Percentiles rank a stretch among this genome's conserved stretches.
These are phyloP conservation scores for Horisme vitalbata DNA, from an alignment of 2,888 invertebrate genomes.

Conservation along the genomic window DNA sequence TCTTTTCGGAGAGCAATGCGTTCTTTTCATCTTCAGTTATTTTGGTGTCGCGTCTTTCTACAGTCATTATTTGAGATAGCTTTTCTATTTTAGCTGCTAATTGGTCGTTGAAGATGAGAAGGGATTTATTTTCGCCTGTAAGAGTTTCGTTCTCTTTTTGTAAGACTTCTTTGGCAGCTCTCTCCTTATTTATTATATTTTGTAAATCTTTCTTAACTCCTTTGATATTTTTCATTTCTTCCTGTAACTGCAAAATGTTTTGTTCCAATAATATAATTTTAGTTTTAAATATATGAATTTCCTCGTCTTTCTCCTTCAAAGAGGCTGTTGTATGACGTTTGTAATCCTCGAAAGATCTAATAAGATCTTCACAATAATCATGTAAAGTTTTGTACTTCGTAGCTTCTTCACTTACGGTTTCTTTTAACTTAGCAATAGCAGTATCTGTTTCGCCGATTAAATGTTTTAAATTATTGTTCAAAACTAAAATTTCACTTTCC, in stretches of 20 bases:
- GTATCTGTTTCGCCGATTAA: constrained; percentile 8
- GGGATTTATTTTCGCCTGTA: constrained; percentile 8
- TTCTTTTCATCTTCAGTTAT: constrained; percentile 36
- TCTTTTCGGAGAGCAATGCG: constrained; percentile 26
- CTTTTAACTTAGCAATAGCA: constrained; percentile 33
- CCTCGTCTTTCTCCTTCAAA: constrained; percentile 15
- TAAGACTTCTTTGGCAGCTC: constrained; percentile 20
- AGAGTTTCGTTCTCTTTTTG: constrained; percentile 27
- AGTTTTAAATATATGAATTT: constrained; percentile 7
- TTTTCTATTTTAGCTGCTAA: constrained; percentile 9
- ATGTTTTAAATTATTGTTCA: constrained; percentile 2
- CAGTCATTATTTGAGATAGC: constrained; percentile 22
- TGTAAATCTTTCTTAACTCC: constrained; percentile 29
- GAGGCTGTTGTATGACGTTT: constrained; percentile 6
- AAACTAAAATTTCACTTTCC: constrained; percentile 1
- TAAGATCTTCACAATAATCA: constrained; percentile 16
- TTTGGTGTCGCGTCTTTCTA: constrained; percentile 40
- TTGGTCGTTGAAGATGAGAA: constrained; percentile 18
- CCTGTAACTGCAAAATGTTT: constrained; percentile 6
- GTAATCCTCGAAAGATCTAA: constrained; percentile 26
- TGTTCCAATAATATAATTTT: constrained; percentile 10
- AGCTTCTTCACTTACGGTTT: constrained; percentile 12
- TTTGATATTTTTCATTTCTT: constrained; percentile 22
- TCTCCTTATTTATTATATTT: constrained; percentile 23
- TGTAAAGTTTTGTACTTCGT: constrained; percentile 15